Evolutionary conservation across 1,140 invertebrate species (phyloP).

Genomic region (Aphis craccivora): DNA sequence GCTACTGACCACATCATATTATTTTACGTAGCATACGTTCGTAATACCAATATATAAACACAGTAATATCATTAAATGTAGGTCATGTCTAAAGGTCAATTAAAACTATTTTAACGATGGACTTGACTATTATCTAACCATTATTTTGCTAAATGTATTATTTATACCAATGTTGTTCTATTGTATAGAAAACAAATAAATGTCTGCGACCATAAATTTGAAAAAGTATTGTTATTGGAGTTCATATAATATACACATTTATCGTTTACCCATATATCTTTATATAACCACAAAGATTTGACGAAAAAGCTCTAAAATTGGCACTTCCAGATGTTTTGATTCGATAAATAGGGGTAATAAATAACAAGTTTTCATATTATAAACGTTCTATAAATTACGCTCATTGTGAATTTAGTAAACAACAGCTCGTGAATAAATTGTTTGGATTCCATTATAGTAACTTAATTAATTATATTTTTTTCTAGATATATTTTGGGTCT

Average conservation of each 20-base stretch:
- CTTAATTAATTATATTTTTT: neutral
- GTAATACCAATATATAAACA: neutral
- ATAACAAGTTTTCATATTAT: constrained; percentile 16
- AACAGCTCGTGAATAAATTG: neutral
- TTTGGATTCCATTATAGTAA: neutral
- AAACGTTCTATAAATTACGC: neutral
- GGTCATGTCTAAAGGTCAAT: neutral
- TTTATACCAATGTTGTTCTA: neutral
- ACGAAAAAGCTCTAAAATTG: neutral
- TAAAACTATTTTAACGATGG: neutral
- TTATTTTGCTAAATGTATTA: neutral
- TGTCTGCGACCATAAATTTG: neutral
- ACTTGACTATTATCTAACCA: neutral
- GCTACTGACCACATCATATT: neutral
- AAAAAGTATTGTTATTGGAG: neutral
- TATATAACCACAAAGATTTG: neutral
- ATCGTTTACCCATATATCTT: neutral
- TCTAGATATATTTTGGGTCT: neutral
- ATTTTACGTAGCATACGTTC: neutral
- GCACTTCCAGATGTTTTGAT: constrained; percentile 7
- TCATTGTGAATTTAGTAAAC: neutral
- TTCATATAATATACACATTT: neutral
- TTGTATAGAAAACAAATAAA: neutral
- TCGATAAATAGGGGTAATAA: neutral
- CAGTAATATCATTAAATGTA: neutral